phyloP scores from a whole-genome alignment of 2,797 vertebrate genomes.

The Rhodeus uyekii region DNA sequence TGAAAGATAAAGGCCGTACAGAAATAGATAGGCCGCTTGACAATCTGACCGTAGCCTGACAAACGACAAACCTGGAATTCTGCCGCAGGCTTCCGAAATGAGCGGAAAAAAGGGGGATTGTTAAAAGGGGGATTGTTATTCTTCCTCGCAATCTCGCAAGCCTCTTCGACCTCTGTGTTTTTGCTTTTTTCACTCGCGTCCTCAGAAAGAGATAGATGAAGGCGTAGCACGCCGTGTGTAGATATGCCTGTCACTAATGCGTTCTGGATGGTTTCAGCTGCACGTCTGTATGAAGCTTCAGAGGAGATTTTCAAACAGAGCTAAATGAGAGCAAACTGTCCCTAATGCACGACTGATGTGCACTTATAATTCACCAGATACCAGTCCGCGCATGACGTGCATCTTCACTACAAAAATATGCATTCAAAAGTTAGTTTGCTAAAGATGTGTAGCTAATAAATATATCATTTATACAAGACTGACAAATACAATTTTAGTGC shows the following conservation, averaged over 20 bases:
- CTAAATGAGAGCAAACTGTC: neutral
- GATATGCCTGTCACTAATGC: neutral
- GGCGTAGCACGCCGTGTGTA: neutral
- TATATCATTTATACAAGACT: neutral
- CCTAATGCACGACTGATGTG: neutral
- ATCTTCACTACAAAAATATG: neutral
- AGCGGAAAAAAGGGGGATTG: neutral
- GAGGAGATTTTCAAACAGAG: neutral
- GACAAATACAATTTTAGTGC: neutral
- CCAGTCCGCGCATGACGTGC: neutral
- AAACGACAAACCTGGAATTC: slow-evolving; percentile 36
- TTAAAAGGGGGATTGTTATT: slow-evolving; percentile 39
- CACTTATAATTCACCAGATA: neutral
- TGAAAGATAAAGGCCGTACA: slow-evolving; percentile 41
- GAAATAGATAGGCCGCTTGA: slow-evolving; percentile 44
- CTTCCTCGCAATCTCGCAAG: neutral
- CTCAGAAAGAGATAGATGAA: slow-evolving; percentile 19
- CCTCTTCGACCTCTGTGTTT: neutral
- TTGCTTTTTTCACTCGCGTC: neutral
- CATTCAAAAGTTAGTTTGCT: neutral
- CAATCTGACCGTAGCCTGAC: slow-evolving; percentile 37
- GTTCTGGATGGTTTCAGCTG: neutral
- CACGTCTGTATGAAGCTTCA: neutral
- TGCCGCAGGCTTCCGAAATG: neutral
- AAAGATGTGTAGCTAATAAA: neutral